phyloP scores from a whole-genome alignment of 1,140 invertebrate species.

The Sarcophaga bullata region DNA sequence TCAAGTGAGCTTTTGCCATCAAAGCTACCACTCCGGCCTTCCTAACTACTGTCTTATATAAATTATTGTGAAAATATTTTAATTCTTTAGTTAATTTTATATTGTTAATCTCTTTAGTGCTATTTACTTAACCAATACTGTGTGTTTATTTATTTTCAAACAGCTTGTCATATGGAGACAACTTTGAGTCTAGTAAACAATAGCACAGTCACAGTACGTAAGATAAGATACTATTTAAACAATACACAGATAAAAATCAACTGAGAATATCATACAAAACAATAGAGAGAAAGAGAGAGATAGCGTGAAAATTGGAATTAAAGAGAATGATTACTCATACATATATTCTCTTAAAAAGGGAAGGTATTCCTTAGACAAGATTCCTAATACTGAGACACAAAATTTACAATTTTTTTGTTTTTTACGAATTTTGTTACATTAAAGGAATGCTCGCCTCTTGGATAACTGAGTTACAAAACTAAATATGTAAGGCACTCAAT shows the following conservation, averaged over 20 bases:
- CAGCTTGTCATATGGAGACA: not conserved
- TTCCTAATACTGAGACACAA: not conserved
- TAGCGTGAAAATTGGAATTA: too few species aligned
- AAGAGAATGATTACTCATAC: too few species aligned
- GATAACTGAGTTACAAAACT: too few species aligned
- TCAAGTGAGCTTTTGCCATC: too few species aligned
- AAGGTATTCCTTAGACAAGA: not conserved
- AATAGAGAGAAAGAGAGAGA: not conserved
- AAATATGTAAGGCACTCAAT: too few species aligned
- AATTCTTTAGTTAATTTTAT: too few species aligned
- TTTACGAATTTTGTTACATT: too few species aligned
- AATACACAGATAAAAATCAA: not conserved
- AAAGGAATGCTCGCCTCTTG: too few species aligned
- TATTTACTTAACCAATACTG: not conserved
- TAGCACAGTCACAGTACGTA: not conserved
- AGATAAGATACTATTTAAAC: not conserved
- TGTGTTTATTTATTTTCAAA: not conserved
- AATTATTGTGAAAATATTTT: too few species aligned
- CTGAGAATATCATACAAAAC: not conserved
- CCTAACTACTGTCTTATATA: too few species aligned
- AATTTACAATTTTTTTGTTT: too few species aligned
- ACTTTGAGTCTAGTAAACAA: constrained; percentile 2
- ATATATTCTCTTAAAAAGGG: not conserved
- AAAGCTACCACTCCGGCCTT: too few species aligned
- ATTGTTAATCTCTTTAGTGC: not conserved